phyloP scores from a whole-genome alignment of 2,113 vertebrate genomes.

The Mesocricetus auratus region DNA sequence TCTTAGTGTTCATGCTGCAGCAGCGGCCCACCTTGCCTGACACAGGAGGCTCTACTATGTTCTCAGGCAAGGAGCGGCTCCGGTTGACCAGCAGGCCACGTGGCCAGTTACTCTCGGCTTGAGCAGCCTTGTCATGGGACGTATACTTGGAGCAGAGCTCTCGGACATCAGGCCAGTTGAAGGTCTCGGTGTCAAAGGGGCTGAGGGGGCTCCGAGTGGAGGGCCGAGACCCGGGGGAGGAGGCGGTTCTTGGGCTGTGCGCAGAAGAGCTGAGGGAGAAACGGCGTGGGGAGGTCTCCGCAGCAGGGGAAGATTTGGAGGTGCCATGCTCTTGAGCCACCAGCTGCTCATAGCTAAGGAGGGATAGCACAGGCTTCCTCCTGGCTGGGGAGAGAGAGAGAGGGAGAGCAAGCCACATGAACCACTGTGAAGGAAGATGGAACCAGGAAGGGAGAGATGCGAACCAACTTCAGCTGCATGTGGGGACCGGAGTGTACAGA shows the following conservation, averaged over 20 bases:
- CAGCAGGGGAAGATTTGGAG: not conserved
- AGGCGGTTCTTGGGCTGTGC: conserved; percentile 70
- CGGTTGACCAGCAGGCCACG: conserved; percentile 70
- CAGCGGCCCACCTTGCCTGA: conserved; percentile 40
- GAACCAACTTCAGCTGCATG: not conserved
- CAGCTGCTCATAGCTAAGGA: conserved; percentile 81
- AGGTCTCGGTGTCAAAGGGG: conserved; percentile 87
- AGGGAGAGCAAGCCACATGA: not conserved
- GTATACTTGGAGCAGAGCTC: conserved; percentile 92
- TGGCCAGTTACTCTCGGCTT: conserved; percentile 57
- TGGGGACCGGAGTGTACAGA: not conserved
- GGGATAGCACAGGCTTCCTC: conserved; percentile 83
- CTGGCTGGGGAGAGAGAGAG: conserved; percentile 84
- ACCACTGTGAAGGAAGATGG: not conserved
- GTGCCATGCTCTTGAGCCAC: conserved; percentile 84
- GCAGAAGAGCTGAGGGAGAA: conserved; percentile 80
- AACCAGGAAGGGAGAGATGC: not conserved
- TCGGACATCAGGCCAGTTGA: conserved; percentile 94
- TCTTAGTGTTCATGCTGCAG: conserved; percentile 58
- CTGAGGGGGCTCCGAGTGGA: conserved; percentile 85
- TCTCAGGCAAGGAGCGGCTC: conserved; percentile 86
- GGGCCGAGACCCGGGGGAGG: conserved; percentile 31
- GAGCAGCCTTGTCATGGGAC: not conserved
- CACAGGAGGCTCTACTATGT: conserved; percentile 76
- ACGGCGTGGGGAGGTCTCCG: conserved; percentile 57